Base-by-base conservation (phyloP, 2,888 invertebrate species). In the Drosophila neotestacea region DNA sequence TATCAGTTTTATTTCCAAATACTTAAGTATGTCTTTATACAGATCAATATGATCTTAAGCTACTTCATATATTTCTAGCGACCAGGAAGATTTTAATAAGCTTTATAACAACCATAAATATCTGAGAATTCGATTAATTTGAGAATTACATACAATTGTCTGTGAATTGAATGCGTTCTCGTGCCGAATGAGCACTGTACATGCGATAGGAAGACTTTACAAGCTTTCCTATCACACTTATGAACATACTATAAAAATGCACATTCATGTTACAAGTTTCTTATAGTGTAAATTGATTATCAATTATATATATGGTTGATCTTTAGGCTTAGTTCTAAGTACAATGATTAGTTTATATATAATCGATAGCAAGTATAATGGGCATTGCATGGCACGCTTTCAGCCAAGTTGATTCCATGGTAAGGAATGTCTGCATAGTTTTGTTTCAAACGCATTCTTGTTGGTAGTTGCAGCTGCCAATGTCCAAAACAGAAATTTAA, bases 401-500 rank as follows among this genome's bases (percentile, higher is more conserved):
- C 13, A 44, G 41, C 7, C 7, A 11, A 27, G n/a, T 54, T 34
- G 11, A n/a, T 32, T 41, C 6, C 6, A n/a, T 41, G 42, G 13
- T 42, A 13, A 41, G 41, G 47, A 38, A 62, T 55, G 16, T 4
- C 38, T 46, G 38, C 36, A 46, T 46, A 46, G 54, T 52, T 56
- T 48, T 27, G 54, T 52, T 56, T 48, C 30, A 22, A 44, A 11
- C 11, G 11, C 13, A 13, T 41, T 39, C 55, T 55, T 46, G 60
- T 39, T 46, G 67, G 27, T 42, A 62, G 51, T 74, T 36, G 59
- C 77, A 77, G 77, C 78, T 77, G 75, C 32, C 42, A 59, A 74
- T 47, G 44, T 30, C 36, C 38, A 47, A 70, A 28, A 39, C 46
- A 36, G 39, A 58, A 47, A 56, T 61, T 65, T 54, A 47, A 72